phyloP scores from a whole-genome alignment of 2,113 vertebrate species.

The Cranoglanis bouderius region DNA sequence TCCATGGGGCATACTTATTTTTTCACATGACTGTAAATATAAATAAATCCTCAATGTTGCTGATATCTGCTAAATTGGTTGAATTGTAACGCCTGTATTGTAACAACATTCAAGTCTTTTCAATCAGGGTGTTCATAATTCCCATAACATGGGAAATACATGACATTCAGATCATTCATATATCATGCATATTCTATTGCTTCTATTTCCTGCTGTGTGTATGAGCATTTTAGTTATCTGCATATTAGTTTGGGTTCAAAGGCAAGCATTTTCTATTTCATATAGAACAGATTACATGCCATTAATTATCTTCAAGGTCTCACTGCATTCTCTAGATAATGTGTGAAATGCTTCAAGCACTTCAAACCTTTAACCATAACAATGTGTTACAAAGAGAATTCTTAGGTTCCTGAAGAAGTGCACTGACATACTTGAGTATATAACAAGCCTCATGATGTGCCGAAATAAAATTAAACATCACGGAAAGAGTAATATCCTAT shows the following conservation, averaged over 20 bases:
- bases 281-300: constrained; percentile 53
- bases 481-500: constrained; percentile 6
- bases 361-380: constrained; percentile 38
- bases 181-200: background rate
- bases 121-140: background rate
- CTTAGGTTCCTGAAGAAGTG: constrained; percentile 32
- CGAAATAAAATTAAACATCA: constrained; percentile 24
- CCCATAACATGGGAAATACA: background rate
- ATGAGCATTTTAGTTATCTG: constrained; percentile 32
- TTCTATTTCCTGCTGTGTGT: background rate
- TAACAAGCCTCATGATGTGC: constrained; percentile 27
- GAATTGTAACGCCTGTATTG: background rate
- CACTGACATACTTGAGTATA: constrained; percentile 7
- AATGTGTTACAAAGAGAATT: constrained; percentile 16
- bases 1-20: too few species aligned
- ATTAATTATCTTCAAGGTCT: constrained; percentile 51
- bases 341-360: constrained; percentile 31
- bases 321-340: constrained; percentile 46
- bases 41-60: too few species aligned
- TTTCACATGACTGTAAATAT: too few species aligned
- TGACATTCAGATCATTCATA: background rate
- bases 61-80: background rate
- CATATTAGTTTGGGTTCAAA: constrained; percentile 40
- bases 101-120: background rate
- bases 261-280: constrained; percentile 42